A percentile compares a stretch with the other conserved stretches of the same genome.
phyloP scores from a whole-genome alignment of 2,113 vertebrate species.

The Cottus gobio region DNA sequence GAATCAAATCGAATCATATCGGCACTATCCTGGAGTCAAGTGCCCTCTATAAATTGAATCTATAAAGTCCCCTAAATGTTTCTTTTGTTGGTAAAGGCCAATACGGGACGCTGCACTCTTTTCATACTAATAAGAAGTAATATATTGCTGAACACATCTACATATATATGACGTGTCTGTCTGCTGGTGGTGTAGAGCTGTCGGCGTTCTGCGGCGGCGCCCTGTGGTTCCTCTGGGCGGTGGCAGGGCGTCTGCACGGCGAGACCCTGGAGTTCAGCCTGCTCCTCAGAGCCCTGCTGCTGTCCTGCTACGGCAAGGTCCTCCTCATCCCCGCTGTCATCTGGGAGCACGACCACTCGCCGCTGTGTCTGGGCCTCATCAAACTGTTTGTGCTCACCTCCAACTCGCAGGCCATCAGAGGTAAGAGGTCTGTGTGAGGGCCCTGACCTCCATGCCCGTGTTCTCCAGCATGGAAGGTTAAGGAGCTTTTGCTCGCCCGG shows the following conservation, averaged over 20 bases:
- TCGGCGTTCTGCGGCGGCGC: slow-evolving; percentile 88
- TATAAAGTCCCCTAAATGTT: background rate
- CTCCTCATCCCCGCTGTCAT: slow-evolving; percentile 95
- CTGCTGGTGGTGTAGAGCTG: slow-evolving; percentile 84
- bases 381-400: slow-evolving; percentile 95
- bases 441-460: background rate
- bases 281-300: slow-evolving; percentile 90
- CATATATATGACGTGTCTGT: background rate
- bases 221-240: slow-evolving; percentile 85
- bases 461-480: background rate
- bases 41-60: background rate
- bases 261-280: slow-evolving; percentile 73
- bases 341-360: slow-evolving; percentile 96
- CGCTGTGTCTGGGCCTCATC: slow-evolving; percentile 92
- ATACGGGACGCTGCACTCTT: background rate
- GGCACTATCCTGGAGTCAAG: background rate
- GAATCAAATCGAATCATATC: too few relatives aligned
- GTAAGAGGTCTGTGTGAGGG: slow-evolving; percentile 69
- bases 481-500: background rate
- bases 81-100: background rate
- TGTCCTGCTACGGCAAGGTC: slow-evolving; percentile 97
- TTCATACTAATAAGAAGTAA: background rate
- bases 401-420: slow-evolving; percentile 94
- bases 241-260: slow-evolving; percentile 61
- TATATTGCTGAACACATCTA: background rate